Conservation (phyloP, 2,113 vertebrate genomes). For the Raja brachyura region DNA sequence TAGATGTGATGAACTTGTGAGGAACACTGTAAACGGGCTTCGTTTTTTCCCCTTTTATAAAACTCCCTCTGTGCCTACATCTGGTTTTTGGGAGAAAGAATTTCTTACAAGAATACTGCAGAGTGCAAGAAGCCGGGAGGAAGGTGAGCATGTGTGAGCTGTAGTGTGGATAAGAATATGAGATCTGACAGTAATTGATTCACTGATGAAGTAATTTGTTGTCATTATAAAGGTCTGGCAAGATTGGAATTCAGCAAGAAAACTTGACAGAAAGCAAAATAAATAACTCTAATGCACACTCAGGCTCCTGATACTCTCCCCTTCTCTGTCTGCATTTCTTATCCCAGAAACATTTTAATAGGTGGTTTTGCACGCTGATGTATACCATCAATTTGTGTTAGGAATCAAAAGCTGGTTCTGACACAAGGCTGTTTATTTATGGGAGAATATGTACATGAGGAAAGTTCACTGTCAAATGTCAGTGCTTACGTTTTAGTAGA, state of each 20-base stretch:
- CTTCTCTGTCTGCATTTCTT: conserved; percentile 23
- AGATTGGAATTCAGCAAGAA: conserved; percentile 26
- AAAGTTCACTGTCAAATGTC: neutral
- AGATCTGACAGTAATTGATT: conserved; percentile 40
- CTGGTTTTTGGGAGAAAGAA: neutral
- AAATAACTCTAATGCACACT: conserved; percentile 28
- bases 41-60: neutral
- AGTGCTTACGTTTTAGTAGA: neutral
- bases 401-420: conserved; percentile 5
- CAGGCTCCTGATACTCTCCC: neutral
- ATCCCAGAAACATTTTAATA: conserved; percentile 15
- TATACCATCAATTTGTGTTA: conserved; percentile 22
- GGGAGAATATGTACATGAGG: neutral
- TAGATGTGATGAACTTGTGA: neutral
- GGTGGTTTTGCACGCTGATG: neutral
- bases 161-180: conserved; percentile 42
- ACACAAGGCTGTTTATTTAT: conserved; percentile 18
- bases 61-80: neutral
- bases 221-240: conserved; percentile 17
- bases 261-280: conserved; percentile 27
- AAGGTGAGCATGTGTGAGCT: conserved; percentile 35
- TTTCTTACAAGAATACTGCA: neutral
- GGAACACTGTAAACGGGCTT: neutral
- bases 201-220: conserved; percentile 36
- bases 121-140: neutral